Percentiles rank a stretch among this genome's conserved stretches.
Evolutionary conservation across 1,140 invertebrate genomes (phyloP).

Genomic region (Lamellibrachia luymesi): DNA sequence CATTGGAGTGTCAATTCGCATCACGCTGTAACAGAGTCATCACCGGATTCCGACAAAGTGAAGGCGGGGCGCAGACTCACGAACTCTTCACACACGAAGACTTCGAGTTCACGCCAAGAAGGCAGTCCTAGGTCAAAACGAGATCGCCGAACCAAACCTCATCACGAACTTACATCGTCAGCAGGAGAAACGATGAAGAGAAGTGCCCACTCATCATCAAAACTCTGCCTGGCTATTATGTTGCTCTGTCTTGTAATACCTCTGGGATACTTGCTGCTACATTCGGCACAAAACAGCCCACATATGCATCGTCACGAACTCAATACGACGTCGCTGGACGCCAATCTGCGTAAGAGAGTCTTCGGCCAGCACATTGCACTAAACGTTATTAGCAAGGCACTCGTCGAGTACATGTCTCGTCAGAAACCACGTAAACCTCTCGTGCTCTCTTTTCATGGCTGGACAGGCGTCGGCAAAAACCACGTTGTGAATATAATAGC

Average conservation of each 20-base stretch:
- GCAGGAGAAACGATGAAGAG: neutral
- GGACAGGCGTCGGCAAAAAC: constrained; percentile 52
- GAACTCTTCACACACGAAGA: neutral
- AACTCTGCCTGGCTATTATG: neutral
- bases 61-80: neutral
- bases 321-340: constrained; percentile 25
- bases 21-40: neutral
- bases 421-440: neutral
- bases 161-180: neutral
- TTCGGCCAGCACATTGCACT: constrained; percentile 50
- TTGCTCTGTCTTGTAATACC: neutral
- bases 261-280: neutral
- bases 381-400: constrained; percentile 29
- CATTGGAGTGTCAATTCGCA: neutral
- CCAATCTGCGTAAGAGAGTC: constrained; percentile 39
- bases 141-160: neutral
- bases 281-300: neutral
- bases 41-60: neutral
- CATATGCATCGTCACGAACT: neutral
- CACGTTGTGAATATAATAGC: constrained; percentile 42
- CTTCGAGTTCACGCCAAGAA: neutral
- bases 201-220: neutral
- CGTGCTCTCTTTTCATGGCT: constrained; percentile 49
- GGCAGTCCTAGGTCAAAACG: neutral
- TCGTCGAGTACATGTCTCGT: constrained; percentile 28